Percentiles rank a stretch among this genome's conserved stretches.
These are phyloP conservation scores for Bombyx mori DNA, from an alignment of 1,140 invertebrate genomes.

Conservation along the genomic window ASM3026992v2 NC_085116.1:5203501-5204000, in stretches of 20 bases:
- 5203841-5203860: constrained; percentile 75
- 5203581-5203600: too few relatives aligned
- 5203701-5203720: constrained; percentile 81
- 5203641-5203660: too few relatives aligned
- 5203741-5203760: constrained; percentile 83
- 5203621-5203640: too few relatives aligned
- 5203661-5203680: too few relatives aligned
- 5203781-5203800: constrained; percentile 85
- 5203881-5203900: constrained; percentile 85
- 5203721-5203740: constrained; percentile 76
- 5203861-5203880: constrained; percentile 85
- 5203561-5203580: too few relatives aligned
- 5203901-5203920: constrained; percentile 87
- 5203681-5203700: constrained; percentile 67
- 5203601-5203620: too few relatives aligned
- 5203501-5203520: too few relatives aligned
- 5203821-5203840: constrained; percentile 86
- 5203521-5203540: too few relatives aligned
- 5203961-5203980: constrained; percentile 36
- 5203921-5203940: constrained; percentile 85
- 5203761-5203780: constrained; percentile 83
- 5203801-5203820: constrained; percentile 82
- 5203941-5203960: constrained; percentile 51
- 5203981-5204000: constrained; percentile 54
- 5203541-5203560: too few relatives aligned